These are phyloP conservation scores for Trissolcus brochymenae DNA, from an alignment of 2,888 invertebrate species.

Conservation along the genomic window DNA sequence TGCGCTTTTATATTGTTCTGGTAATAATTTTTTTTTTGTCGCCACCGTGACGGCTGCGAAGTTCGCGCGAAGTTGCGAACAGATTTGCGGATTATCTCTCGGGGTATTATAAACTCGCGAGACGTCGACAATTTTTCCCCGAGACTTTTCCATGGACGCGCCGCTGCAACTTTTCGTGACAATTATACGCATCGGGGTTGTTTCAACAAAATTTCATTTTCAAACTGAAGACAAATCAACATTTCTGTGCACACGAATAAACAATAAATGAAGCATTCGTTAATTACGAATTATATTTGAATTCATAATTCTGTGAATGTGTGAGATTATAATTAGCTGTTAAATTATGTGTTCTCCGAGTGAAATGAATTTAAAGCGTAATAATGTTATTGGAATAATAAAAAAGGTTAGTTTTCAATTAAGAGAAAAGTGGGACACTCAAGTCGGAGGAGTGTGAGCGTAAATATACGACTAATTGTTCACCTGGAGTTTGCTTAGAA, in stretches of 20 bases:
- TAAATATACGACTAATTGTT: slow-evolving; percentile 44
- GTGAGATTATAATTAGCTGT: no score
- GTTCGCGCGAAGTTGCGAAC: slow-evolving; percentile 27
- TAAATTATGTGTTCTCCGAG: no score
- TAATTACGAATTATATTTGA: no score
- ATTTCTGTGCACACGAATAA: neutral
- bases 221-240: neutral
- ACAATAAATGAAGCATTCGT: no score
- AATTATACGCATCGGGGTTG: neutral
- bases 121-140: slow-evolving; percentile 16
- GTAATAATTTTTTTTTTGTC: slow-evolving; percentile 8
- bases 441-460: slow-evolving; percentile 10
- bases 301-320: no score
- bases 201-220: neutral
- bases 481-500: slow-evolving; percentile 35
- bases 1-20: slow-evolving; percentile 6
- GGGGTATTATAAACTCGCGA: slow-evolving; percentile 32
- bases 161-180: slow-evolving; percentile 10
- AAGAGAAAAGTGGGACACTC: slow-evolving; percentile 6
- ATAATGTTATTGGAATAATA: no score
- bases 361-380: neutral
- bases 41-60: slow-evolving; percentile 1
- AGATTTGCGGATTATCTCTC: slow-evolving; percentile 33
- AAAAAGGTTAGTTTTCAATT: neutral
- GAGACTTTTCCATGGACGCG: no score